Evolutionary conservation across 2,888 invertebrate species (phyloP).

Genomic region (Steromphala cineraria): DNA sequence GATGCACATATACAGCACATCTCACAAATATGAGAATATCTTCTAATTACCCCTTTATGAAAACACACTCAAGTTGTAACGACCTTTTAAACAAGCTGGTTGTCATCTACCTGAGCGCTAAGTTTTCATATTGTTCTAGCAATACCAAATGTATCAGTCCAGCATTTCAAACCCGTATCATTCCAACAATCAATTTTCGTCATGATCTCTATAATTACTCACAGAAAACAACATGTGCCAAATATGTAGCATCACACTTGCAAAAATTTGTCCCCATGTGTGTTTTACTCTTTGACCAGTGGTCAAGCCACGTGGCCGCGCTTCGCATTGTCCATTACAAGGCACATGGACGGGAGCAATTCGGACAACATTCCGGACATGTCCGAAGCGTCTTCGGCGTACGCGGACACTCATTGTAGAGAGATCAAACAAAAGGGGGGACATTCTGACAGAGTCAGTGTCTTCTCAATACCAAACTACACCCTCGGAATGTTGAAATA

Average conservation of each 20-base stretch:
- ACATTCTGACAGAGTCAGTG: constrained; percentile 4
- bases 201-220: no score
- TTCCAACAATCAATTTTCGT: no score
- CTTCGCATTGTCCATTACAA: constrained; percentile 14
- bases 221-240: background rate
- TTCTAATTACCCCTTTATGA: no score
- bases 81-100: no score
- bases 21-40: no score
- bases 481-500: background rate
- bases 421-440: constrained; percentile 8
- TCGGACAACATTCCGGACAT: constrained; percentile 16
- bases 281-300: background rate
- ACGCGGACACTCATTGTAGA: constrained; percentile 21
- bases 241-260: background rate
- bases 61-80: no score
- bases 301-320: background rate
- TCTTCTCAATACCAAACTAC: constrained; percentile 4
- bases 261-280: constrained; percentile 10
- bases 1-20: no score
- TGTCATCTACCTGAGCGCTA: no score
- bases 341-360: constrained; percentile 4
- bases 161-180: no score
- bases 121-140: no score
- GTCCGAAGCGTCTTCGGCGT: background rate
- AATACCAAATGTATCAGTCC: no score